Evolutionary conservation across 2,797 vertebrate species (phyloP).

Genomic region (Bovichtus diacanthus): DNA sequence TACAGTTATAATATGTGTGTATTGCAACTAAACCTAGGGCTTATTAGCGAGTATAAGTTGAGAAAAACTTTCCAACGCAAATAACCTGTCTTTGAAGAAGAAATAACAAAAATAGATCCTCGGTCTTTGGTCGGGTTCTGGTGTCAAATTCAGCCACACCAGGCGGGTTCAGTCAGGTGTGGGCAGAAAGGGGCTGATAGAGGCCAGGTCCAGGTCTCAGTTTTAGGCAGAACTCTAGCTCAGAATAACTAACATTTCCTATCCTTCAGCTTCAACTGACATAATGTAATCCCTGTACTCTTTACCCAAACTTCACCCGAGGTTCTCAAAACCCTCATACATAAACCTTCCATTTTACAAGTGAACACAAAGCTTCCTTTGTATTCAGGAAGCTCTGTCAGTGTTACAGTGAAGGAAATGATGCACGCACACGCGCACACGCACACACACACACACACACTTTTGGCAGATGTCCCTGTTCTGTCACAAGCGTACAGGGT

Average conservation of each 20-base stretch:
- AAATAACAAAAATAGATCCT: neutral
- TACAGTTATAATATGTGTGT: neutral
- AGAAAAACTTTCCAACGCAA: neutral
- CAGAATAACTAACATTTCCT: neutral
- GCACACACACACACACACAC: neutral
- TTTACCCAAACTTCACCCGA: neutral
- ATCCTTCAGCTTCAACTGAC: neutral
- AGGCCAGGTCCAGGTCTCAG: fast-evolving
- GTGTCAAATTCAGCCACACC: too few relatives aligned
- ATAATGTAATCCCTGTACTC: neutral
- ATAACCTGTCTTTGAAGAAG: neutral
- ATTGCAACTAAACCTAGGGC: neutral
- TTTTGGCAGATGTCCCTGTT: constrained; percentile 21
- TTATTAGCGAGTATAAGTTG: neutral
- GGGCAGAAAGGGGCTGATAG: neutral
- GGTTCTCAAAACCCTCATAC: neutral
- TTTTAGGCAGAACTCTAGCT: neutral
- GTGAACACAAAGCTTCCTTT: constrained; percentile 13
- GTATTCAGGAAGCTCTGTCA: constrained; percentile 18
- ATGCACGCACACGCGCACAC: neutral
- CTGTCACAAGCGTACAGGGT: constrained; percentile 25
- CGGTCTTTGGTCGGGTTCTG: too few relatives aligned
- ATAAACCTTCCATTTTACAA: constrained; percentile 18
- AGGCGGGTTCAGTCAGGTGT: neutral
- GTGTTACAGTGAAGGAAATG: neutral